These are phyloP conservation scores for Xiphias gladius DNA, from an alignment of 2,113 vertebrate species.

Conservation along the genomic window DNA sequence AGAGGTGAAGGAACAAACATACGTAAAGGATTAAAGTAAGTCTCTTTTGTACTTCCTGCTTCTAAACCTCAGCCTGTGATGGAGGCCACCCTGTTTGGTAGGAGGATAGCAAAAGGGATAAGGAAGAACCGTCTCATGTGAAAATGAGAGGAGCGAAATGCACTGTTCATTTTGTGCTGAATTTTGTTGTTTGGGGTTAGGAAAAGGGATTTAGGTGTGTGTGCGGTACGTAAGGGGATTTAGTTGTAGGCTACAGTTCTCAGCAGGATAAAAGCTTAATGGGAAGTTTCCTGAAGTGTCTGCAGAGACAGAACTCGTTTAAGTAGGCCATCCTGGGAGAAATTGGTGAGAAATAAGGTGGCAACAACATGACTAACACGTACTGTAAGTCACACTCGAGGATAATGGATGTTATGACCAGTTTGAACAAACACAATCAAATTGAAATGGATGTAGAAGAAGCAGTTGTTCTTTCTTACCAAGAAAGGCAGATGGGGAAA, in stretches of 20 bases:
- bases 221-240: conserved; percentile 54
- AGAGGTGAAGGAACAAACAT: conserved; percentile 37
- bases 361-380: neutral
- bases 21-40: conserved; percentile 27
- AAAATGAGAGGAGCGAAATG: conserved; percentile 35
- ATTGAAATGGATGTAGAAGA: neutral
- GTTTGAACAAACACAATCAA: conserved; percentile 1
- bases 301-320: conserved; percentile 55
- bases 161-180: conserved; percentile 45
- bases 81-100: conserved; percentile 32
- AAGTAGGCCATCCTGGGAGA: conserved; percentile 73
- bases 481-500: conserved; percentile 96
- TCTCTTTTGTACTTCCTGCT: conserved; percentile 39
- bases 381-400: conserved; percentile 5
- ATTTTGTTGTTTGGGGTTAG: conserved; percentile 60
- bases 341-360: conserved; percentile 11
- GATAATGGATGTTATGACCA: conserved; percentile 4
- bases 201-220: conserved; percentile 66
- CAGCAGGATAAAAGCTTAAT: conserved; percentile 70
- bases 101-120: conserved; percentile 23
- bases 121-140: neutral
- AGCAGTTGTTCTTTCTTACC: conserved; percentile 80
- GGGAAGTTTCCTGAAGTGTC: conserved; percentile 68
- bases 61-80: conserved; percentile 34
- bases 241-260: conserved; percentile 66